Evolutionary conservation across 2,797 vertebrate species (phyloP).

Genomic region (Chelidonichthys spinosus): DNA sequence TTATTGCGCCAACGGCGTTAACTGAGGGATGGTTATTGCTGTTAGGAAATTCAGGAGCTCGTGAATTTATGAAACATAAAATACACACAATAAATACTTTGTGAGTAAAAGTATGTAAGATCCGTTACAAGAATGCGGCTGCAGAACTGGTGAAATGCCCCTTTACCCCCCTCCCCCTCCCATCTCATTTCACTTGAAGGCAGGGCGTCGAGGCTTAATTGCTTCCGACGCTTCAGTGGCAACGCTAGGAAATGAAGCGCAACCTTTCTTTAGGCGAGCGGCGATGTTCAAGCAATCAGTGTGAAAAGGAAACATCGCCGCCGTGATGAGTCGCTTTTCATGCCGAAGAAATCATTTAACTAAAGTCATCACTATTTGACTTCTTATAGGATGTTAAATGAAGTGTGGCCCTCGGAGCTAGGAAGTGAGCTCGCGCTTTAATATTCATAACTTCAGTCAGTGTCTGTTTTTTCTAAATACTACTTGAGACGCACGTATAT

Average conservation of each 20-base stretch:
- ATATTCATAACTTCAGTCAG: neutral
- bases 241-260: slow-evolving; percentile 37
- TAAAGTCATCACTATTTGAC: slow-evolving; percentile 42
- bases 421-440: neutral
- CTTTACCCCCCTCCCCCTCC: slow-evolving; percentile 19
- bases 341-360: slow-evolving; percentile 26
- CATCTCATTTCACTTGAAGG: slow-evolving; percentile 54
- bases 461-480: slow-evolving; percentile 7
- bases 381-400: slow-evolving; percentile 37
- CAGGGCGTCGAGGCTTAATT: slow-evolving; percentile 45
- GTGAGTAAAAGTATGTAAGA: too few species aligned
- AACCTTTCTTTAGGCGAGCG: slow-evolving; percentile 48
- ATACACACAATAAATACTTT: neutral
- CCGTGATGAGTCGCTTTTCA: slow-evolving; percentile 24
- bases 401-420: slow-evolving; percentile 13
- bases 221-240: slow-evolving; percentile 47
- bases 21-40: slow-evolving; percentile 75
- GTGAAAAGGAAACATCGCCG: slow-evolving; percentile 35
- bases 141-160: neutral
- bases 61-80: slow-evolving; percentile 38
- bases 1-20: slow-evolving; percentile 49
- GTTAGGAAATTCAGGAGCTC: slow-evolving; percentile 64
- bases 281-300: slow-evolving; percentile 47
- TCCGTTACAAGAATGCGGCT: too few species aligned
- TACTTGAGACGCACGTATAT: neutral